Percentiles rank a stretch among this genome's conserved stretches.
These are phyloP conservation scores for Euplagia quadripunctaria DNA, from an alignment of 2,888 invertebrate species.

Conservation along the genomic window DNA sequence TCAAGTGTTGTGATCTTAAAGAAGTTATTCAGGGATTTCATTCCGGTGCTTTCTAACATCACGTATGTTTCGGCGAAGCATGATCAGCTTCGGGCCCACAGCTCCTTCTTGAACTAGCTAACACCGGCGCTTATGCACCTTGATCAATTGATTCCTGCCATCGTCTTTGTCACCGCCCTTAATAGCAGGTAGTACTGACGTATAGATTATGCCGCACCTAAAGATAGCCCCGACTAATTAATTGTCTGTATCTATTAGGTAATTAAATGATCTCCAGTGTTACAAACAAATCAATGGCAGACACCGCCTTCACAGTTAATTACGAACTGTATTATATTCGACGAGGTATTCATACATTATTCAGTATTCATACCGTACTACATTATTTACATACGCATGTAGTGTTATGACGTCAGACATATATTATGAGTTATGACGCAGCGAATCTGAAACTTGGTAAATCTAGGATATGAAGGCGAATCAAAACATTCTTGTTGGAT, in stretches of 20 bases:
- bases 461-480: neutral
- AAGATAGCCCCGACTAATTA: neutral
- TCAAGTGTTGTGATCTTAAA: neutral
- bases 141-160: neutral
- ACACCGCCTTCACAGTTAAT: slow-evolving; percentile 30
- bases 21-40: neutral
- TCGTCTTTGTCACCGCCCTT: neutral
- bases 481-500: neutral
- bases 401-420: slow-evolving; percentile 4
- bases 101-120: neutral
- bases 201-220: slow-evolving; percentile 9
- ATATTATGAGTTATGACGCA: neutral
- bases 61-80: neutral
- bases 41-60: neutral
- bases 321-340: slow-evolving; percentile 36
- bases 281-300: slow-evolving; percentile 20
- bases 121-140: neutral
- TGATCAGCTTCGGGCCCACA: neutral
- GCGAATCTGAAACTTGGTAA: slow-evolving; percentile 1
- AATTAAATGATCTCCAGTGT: slow-evolving; percentile 13
- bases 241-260: slow-evolving; percentile 4
- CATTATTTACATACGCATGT: neutral
- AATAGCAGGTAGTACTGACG: neutral
- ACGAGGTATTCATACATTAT: slow-evolving; percentile 35
- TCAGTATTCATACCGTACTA: slow-evolving; percentile 40